These are phyloP conservation scores for Sebastes vulpes DNA, from an alignment of 2,797 vertebrate species.

Conservation along the genomic window DNA sequence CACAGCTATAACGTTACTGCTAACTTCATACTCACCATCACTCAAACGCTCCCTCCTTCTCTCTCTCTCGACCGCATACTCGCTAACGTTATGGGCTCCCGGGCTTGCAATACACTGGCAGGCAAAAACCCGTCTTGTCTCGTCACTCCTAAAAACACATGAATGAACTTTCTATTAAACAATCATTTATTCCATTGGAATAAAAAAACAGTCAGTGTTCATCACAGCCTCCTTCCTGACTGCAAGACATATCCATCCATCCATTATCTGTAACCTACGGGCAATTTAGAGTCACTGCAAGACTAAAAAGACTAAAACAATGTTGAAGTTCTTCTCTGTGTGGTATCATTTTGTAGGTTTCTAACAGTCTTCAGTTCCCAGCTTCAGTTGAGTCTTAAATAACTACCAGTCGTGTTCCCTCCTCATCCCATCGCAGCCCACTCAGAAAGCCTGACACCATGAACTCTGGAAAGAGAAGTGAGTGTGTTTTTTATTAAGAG, in stretches of 20 bases:
- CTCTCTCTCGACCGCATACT: no score
- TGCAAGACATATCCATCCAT: background rate
- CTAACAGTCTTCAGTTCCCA: background rate
- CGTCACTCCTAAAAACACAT: no score
- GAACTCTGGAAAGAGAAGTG: constrained; percentile 34
- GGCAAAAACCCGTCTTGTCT: no score
- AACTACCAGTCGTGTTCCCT: background rate
- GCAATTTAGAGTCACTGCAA: background rate
- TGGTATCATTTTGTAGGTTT: background rate
- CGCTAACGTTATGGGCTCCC: no score
- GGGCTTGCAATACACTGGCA: no score
- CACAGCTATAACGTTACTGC: no score
- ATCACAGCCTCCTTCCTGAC: background rate
- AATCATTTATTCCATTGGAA: background rate
- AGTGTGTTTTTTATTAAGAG: constrained; percentile 47
- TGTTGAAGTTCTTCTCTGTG: background rate
- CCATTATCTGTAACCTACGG: no score
- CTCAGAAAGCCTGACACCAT: constrained; percentile 39
- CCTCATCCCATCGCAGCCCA: background rate
- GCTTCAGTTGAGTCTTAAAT: background rate
- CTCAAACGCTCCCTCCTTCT: no score
- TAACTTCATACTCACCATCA: no score
- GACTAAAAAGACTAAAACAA: background rate
- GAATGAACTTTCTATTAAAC: no score
- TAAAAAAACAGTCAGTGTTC: background rate